phyloP scores from a whole-genome alignment of 2,113 vertebrate genomes.

The Alosa alosa region DNA sequence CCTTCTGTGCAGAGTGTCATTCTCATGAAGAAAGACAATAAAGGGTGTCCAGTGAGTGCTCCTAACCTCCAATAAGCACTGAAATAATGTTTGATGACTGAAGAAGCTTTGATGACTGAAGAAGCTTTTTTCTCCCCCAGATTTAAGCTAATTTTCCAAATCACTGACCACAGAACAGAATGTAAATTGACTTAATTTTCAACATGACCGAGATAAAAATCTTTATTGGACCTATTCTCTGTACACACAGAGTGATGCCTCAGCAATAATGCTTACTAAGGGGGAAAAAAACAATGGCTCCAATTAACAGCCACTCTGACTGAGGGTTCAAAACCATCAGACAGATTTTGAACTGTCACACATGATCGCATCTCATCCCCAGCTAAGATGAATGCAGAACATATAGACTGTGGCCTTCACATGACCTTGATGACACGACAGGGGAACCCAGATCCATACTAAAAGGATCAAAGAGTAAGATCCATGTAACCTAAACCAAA shows the following conservation, averaged over 20 bases:
- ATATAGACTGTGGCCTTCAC: neutral
- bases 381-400: neutral
- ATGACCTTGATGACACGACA: neutral
- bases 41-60: neutral
- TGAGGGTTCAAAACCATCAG: constrained; percentile 1
- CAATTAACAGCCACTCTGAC: neutral
- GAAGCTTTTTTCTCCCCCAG: neutral
- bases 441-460: neutral
- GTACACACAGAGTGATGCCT: neutral
- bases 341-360: neutral
- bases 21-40: neutral
- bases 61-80: constrained; percentile 2
- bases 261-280: neutral
- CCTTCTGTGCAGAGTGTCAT: neutral
- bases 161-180: constrained; percentile 7
- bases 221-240: constrained; percentile 9
- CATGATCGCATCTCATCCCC: neutral
- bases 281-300: neutral
- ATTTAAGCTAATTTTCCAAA: constrained; percentile 11
- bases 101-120: neutral
- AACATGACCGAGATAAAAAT: constrained; percentile 6
- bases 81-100: neutral
- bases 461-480: neutral
- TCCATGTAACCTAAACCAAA: neutral
- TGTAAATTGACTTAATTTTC: constrained; percentile 5